Base-by-base conservation (phyloP, 2,888 invertebrate species). In the Lasioglossum villosulum region DNA sequence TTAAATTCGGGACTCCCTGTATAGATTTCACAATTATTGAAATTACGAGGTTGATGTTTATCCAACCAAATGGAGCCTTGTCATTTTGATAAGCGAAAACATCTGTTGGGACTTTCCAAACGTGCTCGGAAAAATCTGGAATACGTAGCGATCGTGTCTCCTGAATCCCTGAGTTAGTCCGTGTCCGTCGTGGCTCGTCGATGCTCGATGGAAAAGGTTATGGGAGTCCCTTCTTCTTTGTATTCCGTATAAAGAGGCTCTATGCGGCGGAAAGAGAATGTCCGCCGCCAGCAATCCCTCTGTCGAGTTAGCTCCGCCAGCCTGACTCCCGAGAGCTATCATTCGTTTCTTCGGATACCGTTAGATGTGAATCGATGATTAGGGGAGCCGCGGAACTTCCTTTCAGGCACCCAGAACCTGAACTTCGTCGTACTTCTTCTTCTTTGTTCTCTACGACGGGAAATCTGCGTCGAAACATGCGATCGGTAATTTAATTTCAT, bases 351-450 rank as follows among this genome's bases (percentile, higher is more conserved):
- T 27, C 45, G 68, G 34, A 27, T 81, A 70, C 82, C 75, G 82
- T 83, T 83, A 81, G 70, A 59, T 5, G 34, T 70, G 70, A 83
- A 70, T 82, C 71, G 82, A 48, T 68, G 66, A 82, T 74, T 73
- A 42, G 70, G 56, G 34, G 63, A 30, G 63, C 63, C 63, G 8
- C 19, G 2, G 63, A 63, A 34, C 63, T 63, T 16, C 56, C 56
- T 56, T n/a, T 16, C 63, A 30, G 30, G 6, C n/a, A 4, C 4
- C n/a, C n/a, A n/a, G 56, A 56, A 56, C 56, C 27, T 12, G 27
- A 34, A 34, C 30, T 66, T 52, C 23, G 23, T 23, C 34, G n/a
- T 27, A n/a, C 37, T 27, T 42, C n/a, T 4, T n/a, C n/a, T 56
- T 56, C 56, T 56, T 56, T n/a, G n/a, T 56, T 56, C n/a, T 42